Conservation (phyloP, 2,888 invertebrate genomes). For the Furcula furcula region DNA sequence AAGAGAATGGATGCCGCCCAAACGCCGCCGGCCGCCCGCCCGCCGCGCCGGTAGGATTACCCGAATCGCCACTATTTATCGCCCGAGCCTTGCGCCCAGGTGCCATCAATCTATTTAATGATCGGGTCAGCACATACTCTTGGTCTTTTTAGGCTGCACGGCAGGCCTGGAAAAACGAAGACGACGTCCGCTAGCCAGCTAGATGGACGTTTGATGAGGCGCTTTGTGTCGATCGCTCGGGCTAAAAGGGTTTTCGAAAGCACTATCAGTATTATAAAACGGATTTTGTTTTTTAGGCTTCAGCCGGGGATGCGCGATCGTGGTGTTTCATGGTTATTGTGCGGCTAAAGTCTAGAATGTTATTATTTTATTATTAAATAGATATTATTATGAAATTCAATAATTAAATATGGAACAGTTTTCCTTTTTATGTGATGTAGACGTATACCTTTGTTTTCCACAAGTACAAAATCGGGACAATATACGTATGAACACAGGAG, state of each 20-base stretch:
- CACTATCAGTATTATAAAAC: slow-evolving; percentile 49
- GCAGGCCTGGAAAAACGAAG: slow-evolving; percentile 63
- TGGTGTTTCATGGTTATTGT: too few relatives aligned
- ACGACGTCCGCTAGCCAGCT: slow-evolving; percentile 49
- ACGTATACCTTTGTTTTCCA: too few relatives aligned
- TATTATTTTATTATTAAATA: too few relatives aligned
- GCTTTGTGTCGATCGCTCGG: slow-evolving; percentile 72
- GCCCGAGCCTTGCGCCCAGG: slow-evolving; percentile 79
- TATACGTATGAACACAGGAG: too few relatives aligned
- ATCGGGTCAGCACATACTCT: slow-evolving; percentile 80
- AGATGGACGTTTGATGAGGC: slow-evolving; percentile 81
- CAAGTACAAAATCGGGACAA: too few relatives aligned
- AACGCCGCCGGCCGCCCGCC: slow-evolving; percentile 58
- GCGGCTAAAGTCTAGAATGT: too few relatives aligned
- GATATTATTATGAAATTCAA: too few relatives aligned
- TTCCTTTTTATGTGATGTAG: too few relatives aligned
- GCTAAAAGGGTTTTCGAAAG: slow-evolving; percentile 71
- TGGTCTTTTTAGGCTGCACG: slow-evolving; percentile 67
- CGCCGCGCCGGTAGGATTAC: slow-evolving; percentile 72
- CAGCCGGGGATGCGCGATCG: slow-evolving; percentile 6
- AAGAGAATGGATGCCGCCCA: slow-evolving; percentile 81
- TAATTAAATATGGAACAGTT: too few relatives aligned
- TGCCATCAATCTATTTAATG: slow-evolving; percentile 82
- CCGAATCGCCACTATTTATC: slow-evolving; percentile 82
- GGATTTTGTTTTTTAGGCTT: slow-evolving; percentile 31